Evolutionary conservation across 1,140 invertebrate species (phyloP), one percentile per base, ranked within the genome.

Genomic region (Drosophila gunungcola): DNA sequence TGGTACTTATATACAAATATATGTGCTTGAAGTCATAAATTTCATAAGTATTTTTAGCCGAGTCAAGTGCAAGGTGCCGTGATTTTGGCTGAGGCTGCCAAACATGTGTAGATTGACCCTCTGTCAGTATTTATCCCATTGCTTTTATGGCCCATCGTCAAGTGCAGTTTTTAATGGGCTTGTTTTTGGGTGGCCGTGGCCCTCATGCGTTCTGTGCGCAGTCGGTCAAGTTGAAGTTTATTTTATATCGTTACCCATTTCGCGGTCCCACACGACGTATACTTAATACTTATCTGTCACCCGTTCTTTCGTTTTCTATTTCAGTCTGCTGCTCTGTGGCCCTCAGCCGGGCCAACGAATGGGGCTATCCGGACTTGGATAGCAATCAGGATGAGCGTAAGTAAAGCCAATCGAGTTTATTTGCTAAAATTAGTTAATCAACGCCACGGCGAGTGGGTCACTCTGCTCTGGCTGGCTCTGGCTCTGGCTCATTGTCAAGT

Each of bases 301-400:
- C 11, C 11, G 42, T 53, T 58, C 7, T 36, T 12, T 57, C 25
- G 12, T 10, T n/a, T 13, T 12, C 29, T 4, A 10, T 84, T 82
- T 1, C 81, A 90, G 85, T 51, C 25, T 78, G 63, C 62, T 60
- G 77, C 57, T 61, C 53, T 4, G 13, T 73, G 27, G 52, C 75
- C 3, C 52, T 90, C 25, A 52, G 73, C 54, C 41, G 42, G 46
- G 80, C 73, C 43, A 60, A 43, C 38, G 83, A 80, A 5, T 91
- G 86, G 86, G 72, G 80, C 55, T 91, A 91, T 53, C 90, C 90
- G 56, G 83, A 91, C 57, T 72, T 84, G 56, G 90, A 88, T 42
- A 75, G 39, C 32, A 77, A 91, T 63, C 73, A 74, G 64, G 62
- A 89, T 89, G 84, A 70, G 41, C 55, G 84, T 89, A 89, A 89